These are phyloP conservation scores for Fistularia commersonii DNA, from an alignment of 2,797 vertebrate genomes.

Conservation along the genomic window DNA sequence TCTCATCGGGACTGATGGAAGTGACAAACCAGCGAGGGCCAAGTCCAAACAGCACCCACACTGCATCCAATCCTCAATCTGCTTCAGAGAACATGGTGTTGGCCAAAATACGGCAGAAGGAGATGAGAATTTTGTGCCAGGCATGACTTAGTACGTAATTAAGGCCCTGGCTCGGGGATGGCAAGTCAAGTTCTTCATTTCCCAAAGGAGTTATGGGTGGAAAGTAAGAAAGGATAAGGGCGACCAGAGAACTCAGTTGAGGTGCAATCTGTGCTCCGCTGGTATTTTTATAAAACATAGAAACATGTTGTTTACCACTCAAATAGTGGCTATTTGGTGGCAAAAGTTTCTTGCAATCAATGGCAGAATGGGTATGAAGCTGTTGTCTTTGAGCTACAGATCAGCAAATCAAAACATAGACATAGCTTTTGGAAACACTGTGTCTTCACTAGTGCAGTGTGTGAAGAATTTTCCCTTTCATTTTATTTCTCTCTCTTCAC, in stretches of 20 bases:
- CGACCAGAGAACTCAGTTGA: conserved; percentile 54
- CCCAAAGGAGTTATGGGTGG: conserved; percentile 56
- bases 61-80: conserved; percentile 62
- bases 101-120: conserved; percentile 71
- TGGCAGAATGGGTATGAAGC: conserved; percentile 28
- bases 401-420: conserved; percentile 63
- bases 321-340: conserved; percentile 24
- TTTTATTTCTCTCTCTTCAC: conserved; percentile 36
- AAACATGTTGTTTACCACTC: conserved; percentile 9
- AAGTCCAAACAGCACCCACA: conserved; percentile 58
- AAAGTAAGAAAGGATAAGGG: conserved; percentile 64
- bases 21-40: conserved; percentile 49
- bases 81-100: conserved; percentile 60
- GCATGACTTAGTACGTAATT: conserved; percentile 80
- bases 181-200: conserved; percentile 74
- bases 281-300: conserved; percentile 23
- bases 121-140: conserved; percentile 76
- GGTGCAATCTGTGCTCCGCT: conserved; percentile 15
- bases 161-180: conserved; percentile 70
- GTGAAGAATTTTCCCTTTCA: conserved; percentile 46
- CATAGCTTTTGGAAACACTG: conserved; percentile 43
- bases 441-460: conserved; percentile 37
- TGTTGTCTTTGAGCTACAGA: conserved; percentile 38
- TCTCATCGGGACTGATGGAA: conserved; percentile 57
- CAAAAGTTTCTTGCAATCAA: conserved; percentile 38